Percentiles rank a stretch among this genome's conserved stretches.
Evolutionary conservation across 2,888 invertebrate genomes (phyloP).

Genomic region (Meiosimyza decipiens): DNA sequence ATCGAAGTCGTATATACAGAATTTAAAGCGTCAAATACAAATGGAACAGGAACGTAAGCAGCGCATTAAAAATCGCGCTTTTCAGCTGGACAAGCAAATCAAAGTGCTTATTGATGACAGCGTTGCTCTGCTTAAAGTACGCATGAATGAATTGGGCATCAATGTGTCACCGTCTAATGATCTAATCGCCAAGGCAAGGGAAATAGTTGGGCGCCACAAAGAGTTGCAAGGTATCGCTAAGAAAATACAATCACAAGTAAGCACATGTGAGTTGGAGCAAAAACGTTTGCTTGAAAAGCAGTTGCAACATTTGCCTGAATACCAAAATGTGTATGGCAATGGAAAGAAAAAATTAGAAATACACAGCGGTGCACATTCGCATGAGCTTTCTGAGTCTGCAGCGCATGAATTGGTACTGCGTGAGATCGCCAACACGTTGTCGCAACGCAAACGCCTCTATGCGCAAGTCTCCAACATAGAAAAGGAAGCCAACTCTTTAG

Average conservation of each 20-base stretch:
- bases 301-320: conserved; percentile 79
- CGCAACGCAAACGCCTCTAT: conserved; percentile 86
- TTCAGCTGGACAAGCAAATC: conserved; percentile 94
- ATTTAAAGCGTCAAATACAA: conserved; percentile 81
- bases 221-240: conserved; percentile 90
- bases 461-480: conserved; percentile 84
- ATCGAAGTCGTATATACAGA: conserved; percentile 77
- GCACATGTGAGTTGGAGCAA: conserved; percentile 77
- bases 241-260: conserved; percentile 86
- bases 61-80: conserved; percentile 83
- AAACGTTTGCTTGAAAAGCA: conserved; percentile 77
- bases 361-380: conserved; percentile 55
- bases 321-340: conserved; percentile 57
- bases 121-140: conserved; percentile 85
- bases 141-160: conserved; percentile 92
- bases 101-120: conserved; percentile 92
- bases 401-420: conserved; percentile 86
- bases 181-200: conserved; percentile 86
- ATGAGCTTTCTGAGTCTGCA: conserved; percentile 74
- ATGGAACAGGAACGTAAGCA: conserved; percentile 87
- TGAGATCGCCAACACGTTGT: conserved; percentile 86
- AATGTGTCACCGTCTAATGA: conserved; percentile 88
- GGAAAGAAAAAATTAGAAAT: conserved; percentile 58
- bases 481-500: conserved; percentile 79
- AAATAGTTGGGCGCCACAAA: conserved; percentile 92